These are phyloP conservation scores for Aelia acuminata DNA, from an alignment of 2,888 invertebrate genomes.

Conservation along the genomic window DNA sequence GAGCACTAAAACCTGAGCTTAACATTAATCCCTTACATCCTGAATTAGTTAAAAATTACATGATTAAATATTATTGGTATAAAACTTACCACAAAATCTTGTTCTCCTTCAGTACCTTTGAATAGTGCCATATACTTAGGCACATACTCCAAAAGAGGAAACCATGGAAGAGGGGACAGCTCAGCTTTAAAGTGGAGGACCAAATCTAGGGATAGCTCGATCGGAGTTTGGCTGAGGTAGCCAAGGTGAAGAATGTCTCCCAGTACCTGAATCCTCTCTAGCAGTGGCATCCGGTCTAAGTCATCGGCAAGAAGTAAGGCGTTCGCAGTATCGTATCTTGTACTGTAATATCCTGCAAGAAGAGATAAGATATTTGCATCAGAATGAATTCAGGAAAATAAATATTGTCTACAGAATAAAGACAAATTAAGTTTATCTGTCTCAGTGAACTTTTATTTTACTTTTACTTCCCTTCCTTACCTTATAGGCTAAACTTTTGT, in stretches of 20 bases:
- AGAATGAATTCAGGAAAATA: too few species aligned
- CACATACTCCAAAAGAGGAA: conserved; percentile 61
- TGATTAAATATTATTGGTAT: not conserved
- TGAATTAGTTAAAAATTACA: not conserved
- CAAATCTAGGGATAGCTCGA: conserved; percentile 61
- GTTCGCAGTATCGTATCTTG: conserved; percentile 61
- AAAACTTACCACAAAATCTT: conserved; percentile 59
- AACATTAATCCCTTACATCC: too few species aligned
- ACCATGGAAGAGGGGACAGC: conserved; percentile 61
- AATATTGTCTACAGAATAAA: too few species aligned
- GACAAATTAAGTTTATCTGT: too few species aligned
- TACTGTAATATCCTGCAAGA: conserved; percentile 61
- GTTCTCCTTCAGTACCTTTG: conserved; percentile 61
- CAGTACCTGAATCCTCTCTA: conserved; percentile 61
- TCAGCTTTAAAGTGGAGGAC: conserved; percentile 60
- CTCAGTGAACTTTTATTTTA: too few species aligned
- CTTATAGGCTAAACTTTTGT: too few species aligned
- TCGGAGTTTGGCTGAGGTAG: conserved; percentile 59
- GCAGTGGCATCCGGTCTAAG: conserved; percentile 59
- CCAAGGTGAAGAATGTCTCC: conserved; percentile 63
- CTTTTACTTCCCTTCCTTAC: too few species aligned
- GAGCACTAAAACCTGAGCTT: too few species aligned
- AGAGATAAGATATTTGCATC: not conserved
- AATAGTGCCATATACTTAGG: conserved; percentile 60
- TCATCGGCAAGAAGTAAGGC: conserved; percentile 60